These are phyloP conservation scores for Leucosticte australis DNA, from an alignment of 2,113 vertebrate genomes.

Conservation along the genomic window DNA sequence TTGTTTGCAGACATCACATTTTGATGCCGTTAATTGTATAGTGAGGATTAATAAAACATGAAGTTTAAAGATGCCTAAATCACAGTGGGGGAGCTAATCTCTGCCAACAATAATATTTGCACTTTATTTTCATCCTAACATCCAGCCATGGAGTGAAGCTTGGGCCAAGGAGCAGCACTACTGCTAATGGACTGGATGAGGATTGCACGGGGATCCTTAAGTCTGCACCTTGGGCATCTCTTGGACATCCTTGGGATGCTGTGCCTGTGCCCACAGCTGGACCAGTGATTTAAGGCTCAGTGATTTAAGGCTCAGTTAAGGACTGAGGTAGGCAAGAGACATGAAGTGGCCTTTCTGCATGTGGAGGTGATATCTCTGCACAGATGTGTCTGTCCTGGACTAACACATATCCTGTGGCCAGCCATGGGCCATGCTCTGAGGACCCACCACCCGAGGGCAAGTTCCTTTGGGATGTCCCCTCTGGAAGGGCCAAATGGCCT, in stretches of 20 bases:
- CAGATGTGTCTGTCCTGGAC: neutral
- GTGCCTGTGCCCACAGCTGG: neutral
- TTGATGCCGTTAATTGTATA: neutral
- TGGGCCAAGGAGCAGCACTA: neutral
- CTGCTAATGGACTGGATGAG: neutral
- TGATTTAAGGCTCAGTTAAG: neutral
- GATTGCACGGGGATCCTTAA: fast-evolving
- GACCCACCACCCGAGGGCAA: fast-evolving
- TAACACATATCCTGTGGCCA: fast-evolving
- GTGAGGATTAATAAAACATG: slow-evolving; percentile 44
- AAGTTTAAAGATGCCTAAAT: slow-evolving; percentile 28
- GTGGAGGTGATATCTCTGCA: neutral
- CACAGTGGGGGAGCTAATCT: neutral
- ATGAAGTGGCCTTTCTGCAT: neutral
- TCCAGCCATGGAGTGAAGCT: neutral
- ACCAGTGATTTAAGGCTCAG: neutral
- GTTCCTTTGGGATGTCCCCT: neutral
- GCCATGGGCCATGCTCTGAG: fast-evolving
- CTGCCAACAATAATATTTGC: slow-evolving; percentile 47
- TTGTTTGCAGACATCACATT: slow-evolving; percentile 33
- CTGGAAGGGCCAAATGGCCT: neutral
- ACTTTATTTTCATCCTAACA: neutral
- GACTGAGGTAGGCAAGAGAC: neutral
- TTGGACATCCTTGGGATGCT: neutral
- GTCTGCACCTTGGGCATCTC: neutral